Percentiles rank a stretch among this genome's conserved stretches.
Evolutionary conservation across 2,113 vertebrate species (phyloP).

Genomic region (Thomomys bottae): DNA sequence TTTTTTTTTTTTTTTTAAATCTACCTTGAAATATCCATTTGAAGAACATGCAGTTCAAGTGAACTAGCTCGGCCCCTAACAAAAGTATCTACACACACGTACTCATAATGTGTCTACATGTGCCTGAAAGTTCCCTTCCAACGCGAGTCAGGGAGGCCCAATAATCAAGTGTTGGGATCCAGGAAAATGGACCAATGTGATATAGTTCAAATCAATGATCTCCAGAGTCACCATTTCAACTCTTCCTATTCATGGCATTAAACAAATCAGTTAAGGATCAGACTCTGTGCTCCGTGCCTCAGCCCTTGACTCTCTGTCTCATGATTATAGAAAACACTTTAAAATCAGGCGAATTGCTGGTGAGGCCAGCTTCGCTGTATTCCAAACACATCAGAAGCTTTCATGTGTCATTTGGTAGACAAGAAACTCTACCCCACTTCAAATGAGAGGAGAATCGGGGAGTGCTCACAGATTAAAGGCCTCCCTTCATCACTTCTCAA

Average conservation of each 20-base stretch:
- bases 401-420: too few species aligned
- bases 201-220: not conserved
- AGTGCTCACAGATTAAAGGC: not conserved
- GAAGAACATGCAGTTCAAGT: not conserved
- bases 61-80: not conserved
- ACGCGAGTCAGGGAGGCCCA: not conserved
- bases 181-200: too few species aligned
- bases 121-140: not conserved
- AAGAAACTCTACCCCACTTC: not conserved
- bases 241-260: not conserved
- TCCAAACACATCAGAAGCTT: not conserved
- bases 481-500: slow-evolving; percentile 3
- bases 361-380: not conserved
- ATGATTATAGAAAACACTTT: not conserved
- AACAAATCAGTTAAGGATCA: not conserved
- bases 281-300: not conserved
- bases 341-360: not conserved
- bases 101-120: not conserved
- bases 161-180: not conserved
- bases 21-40: not conserved
- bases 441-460: not conserved
- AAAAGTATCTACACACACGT: not conserved
- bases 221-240: not conserved
- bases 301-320: not conserved
- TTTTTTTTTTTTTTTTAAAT: too few species aligned